A percentile compares a stretch with the other conserved stretches of the same genome.
phyloP scores from a whole-genome alignment of 2,797 vertebrate species.

The Hephaestus fuliginosus region DNA sequence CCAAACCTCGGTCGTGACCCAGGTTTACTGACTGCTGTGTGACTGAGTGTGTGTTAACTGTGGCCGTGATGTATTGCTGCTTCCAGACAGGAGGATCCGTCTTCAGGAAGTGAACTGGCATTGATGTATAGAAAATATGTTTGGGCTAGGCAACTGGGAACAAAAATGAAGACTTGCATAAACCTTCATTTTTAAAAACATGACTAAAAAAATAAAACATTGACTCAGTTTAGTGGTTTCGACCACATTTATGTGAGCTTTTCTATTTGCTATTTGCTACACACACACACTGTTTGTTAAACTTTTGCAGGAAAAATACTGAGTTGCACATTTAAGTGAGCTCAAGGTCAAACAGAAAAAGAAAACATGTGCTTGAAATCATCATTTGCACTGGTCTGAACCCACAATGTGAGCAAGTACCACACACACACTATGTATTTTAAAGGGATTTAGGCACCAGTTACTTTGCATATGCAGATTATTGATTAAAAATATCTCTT shows the following conservation, averaged over 20 bases:
- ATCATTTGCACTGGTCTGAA: too few species aligned
- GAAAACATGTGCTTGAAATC: background rate
- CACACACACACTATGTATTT: too few species aligned
- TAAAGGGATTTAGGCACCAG: background rate
- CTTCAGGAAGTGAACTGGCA: background rate
- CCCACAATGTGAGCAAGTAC: too few species aligned
- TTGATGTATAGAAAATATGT: slow-evolving; percentile 12
- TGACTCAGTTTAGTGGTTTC: background rate
- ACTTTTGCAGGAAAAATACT: background rate
- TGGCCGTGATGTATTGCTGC: slow-evolving; percentile 14
- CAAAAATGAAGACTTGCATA: background rate
- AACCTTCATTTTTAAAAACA: background rate
- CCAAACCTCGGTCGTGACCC: slow-evolving; percentile 6
- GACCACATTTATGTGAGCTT: background rate
- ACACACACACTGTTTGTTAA: background rate
- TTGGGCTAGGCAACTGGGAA: background rate
- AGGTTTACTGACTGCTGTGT: slow-evolving; percentile 24
- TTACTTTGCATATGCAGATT: too few species aligned
- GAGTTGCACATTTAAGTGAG: background rate
- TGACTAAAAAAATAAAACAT: background rate
- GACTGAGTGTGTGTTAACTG: background rate
- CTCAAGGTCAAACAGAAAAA: background rate
- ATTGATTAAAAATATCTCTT: too few species aligned
- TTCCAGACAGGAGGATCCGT: slow-evolving; percentile 15
- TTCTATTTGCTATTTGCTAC: background rate